phyloP scores from a whole-genome alignment of 2,797 vertebrate species.

The Gymnocypris eckloni region DNA sequence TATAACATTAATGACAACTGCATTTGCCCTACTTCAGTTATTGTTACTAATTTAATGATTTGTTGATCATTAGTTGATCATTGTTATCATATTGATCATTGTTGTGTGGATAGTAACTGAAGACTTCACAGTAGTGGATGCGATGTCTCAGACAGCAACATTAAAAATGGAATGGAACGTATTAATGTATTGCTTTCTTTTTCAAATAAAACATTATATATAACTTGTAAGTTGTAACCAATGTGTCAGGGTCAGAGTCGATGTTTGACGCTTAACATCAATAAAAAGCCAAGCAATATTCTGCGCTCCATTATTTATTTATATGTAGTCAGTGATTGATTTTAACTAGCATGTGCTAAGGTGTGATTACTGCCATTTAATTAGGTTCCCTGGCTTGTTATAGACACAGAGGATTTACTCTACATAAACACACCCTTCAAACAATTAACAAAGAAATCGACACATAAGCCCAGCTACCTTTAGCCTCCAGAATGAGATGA shows the following conservation, averaged over 20 bases:
- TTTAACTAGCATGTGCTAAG: conserved; percentile 46
- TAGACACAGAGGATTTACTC: conserved; percentile 71
- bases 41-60: not conserved
- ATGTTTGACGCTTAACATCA: not conserved
- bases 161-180: not conserved
- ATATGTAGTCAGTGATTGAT: conserved; percentile 39
- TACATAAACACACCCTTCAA: conserved; percentile 72
- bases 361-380: conserved; percentile 67
- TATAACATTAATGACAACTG: not conserved
- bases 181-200: not conserved
- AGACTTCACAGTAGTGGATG: not conserved
- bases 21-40: not conserved
- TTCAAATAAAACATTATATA: not conserved
- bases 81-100: not conserved
- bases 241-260: not conserved
- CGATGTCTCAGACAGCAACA: not conserved
- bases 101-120: not conserved
- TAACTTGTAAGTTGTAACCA: not conserved
- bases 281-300: conserved; percentile 5
- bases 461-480: conserved; percentile 59
- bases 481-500: conserved; percentile 39
- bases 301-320: conserved; percentile 28
- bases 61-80: too few relatives aligned
- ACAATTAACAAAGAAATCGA: conserved; percentile 71
- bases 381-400: conserved; percentile 69